Base-by-base conservation (phyloP, 2,888 invertebrate species). In the Drosophila phalerata region DNA sequence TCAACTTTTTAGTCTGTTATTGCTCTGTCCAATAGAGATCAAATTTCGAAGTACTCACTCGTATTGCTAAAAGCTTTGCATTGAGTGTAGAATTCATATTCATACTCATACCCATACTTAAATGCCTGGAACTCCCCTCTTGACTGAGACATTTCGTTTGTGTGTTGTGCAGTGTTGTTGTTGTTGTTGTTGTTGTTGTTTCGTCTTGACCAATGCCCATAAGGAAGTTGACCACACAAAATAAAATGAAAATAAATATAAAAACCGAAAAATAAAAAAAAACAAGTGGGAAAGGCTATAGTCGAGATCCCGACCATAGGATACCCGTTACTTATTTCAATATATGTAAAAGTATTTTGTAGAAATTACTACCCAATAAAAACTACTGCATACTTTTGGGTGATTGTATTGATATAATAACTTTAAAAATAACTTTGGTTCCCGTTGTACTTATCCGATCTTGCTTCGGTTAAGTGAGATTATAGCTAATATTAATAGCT, bases 161-260 rank as follows among this genome's bases (percentile, higher is more conserved):
- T 42, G 32, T 67, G 67, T 57, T 53, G 66, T 40, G 13, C 56
- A 72, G 68, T 57, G 70, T 62, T 52, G 22, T 49, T 45, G 48
- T 22, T 19, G 3, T 22, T 57, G 70, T 62, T 52, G 22, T 49
- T 45, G 48, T 22, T 19, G 3, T 22, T 22, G 47, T 43, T 64
- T 13, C 13, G 51, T 28, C 57, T 60, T 25, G 66, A 22, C 37
- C 53, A 49, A 38, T 58, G 76, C 58, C 70, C 76, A 81, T 86
- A 73, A 86, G 84, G 82, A 82, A 82, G 84, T 76, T 69, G 56
- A 25, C 25, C 52, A 56, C 58, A 61, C 49, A 17, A 62, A 48
- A 62, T 43, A 56, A 52, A 71, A 49, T 45, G 43, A 47, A 60
- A 71, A 57, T 58, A 25, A 48, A 73, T 68, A 65, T 68, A 53